Evolutionary conservation across 2,113 vertebrate species (phyloP), one percentile per base, ranked within the genome.

Genomic region (Tricholaema leucomelas): DNA sequence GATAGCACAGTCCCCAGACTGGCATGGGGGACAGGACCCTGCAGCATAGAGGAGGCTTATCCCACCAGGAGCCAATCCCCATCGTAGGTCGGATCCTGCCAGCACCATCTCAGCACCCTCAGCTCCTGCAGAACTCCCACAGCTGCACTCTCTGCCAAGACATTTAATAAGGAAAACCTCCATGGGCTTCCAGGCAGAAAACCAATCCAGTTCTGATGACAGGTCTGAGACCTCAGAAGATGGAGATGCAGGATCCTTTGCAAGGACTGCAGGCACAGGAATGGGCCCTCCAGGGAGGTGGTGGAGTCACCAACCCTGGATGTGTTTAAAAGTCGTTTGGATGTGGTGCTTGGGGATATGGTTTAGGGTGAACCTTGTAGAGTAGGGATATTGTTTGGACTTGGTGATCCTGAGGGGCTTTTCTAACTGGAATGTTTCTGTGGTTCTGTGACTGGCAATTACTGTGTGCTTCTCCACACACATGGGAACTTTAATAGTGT

Each of bases 1-100:
- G 75, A 16, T 69, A 8, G 59, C 0, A 2, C 0, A 0, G 40
- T 48, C 8, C 56, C n/a, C 38, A 27, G 9, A 19, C 31, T 0
- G 1, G 23, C 0, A 0, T 28, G 30, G 21, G n/a, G 35, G 38
- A 38, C 48, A 79, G 5, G 15, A 12, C 16, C 28, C 76, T 42
- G 21, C 2, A 8, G 59, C 15, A 25, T 58, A n/a, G 24, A 0
- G 5, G 73, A 28, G 44, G n/a, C 14, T 33, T 50, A 46, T 31
- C 24, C 38, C 46, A 30, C 28, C 21, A 13, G 58, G 9, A 58
- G 19, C 36, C 74, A 52, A 25, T 50, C 48, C 48, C 23, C 48
- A 50, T 24, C 12, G 4, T 24, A 23, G 23, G 48, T 24, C 48
- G 24, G 23, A 50, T 50, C 23, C 48, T 50, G 23, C 48, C 28